A percentile compares a stretch with the other conserved stretches of the same genome.
phyloP scores from a whole-genome alignment of 1,140 invertebrate genomes.

The Drosophila punjabiensis region DNA sequence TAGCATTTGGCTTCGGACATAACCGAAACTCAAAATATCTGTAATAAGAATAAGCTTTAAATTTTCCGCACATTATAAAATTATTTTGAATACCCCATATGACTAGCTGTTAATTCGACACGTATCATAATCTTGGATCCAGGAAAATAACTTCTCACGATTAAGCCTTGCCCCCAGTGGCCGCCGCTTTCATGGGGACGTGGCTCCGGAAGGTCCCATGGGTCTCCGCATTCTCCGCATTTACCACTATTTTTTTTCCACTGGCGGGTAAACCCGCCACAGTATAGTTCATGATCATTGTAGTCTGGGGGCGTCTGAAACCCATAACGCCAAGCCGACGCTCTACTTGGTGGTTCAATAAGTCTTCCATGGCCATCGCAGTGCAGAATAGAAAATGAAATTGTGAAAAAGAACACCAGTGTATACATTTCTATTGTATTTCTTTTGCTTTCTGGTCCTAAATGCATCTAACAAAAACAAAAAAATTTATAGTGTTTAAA shows the following conservation, averaged over 20 bases:
- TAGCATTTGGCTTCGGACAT: constrained; percentile 89
- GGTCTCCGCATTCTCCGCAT: constrained; percentile 95
- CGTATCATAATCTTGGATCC: constrained; percentile 90
- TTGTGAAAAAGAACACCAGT: background rate
- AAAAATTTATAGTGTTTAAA: too few species aligned
- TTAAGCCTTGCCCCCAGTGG: constrained; percentile 92
- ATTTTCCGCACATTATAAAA: background rate
- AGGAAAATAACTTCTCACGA: constrained; percentile 91
- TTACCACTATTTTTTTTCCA: constrained; percentile 91
- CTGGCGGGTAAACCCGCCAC: constrained; percentile 93
- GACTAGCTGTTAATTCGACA: constrained; percentile 92
- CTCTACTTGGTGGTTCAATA: constrained; percentile 93
- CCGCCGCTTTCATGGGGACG: constrained; percentile 94
- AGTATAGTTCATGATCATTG: constrained; percentile 96
- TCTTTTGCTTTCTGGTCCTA: background rate
- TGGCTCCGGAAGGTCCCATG: constrained; percentile 91
- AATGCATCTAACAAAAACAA: background rate
- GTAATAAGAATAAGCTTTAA: background rate
- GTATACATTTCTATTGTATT: too few species aligned
- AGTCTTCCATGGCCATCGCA: constrained; percentile 90
- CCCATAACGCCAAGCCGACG: constrained; percentile 90
- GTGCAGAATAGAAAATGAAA: constrained; percentile 4
- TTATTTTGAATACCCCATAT: constrained; percentile 87
- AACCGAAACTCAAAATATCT: constrained; percentile 94
- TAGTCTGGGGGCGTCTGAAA: constrained; percentile 92